Evolutionary conservation across 2,113 vertebrate genomes (phyloP).

Genomic region (Haemorhous mexicanus): DNA sequence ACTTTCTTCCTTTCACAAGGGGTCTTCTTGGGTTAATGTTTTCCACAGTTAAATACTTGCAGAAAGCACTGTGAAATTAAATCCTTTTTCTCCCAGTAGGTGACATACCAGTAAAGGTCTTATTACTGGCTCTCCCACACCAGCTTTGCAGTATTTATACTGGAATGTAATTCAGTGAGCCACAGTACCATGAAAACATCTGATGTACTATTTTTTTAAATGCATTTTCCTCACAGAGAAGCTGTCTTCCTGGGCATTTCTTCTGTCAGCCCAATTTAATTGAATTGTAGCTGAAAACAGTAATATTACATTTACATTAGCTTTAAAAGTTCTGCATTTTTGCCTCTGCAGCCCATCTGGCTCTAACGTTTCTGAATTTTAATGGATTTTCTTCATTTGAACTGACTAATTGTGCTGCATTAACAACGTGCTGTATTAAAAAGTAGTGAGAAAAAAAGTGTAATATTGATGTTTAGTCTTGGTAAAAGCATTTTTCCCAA

Average conservation of each 20-base stretch:
- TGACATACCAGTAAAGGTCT: neutral
- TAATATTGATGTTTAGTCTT: neutral
- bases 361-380: constrained; percentile 21
- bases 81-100: neutral
- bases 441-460: constrained; percentile 9
- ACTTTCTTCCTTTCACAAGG: neutral
- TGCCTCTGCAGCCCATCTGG: neutral
- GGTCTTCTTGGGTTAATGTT: neutral
- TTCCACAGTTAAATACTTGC: neutral
- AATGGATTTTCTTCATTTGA: constrained; percentile 14
- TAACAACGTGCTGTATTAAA: constrained; percentile 8
- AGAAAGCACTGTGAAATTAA: neutral
- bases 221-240: constrained; percentile 33
- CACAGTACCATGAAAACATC: neutral
- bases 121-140: neutral
- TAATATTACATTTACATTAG: constrained; percentile 4
- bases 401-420: constrained; percentile 4
- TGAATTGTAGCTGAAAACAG: constrained; percentile 43
- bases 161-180: neutral
- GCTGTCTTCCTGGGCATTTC: neutral
- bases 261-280: constrained; percentile 32
- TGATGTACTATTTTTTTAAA: constrained; percentile 37
- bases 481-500: neutral
- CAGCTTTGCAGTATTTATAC: neutral
- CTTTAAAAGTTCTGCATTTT: neutral